Percentiles rank a stretch among this genome's conserved stretches.
phyloP scores from a whole-genome alignment of 2,797 vertebrate genomes.

The Sebastes aleutianus region DNA sequence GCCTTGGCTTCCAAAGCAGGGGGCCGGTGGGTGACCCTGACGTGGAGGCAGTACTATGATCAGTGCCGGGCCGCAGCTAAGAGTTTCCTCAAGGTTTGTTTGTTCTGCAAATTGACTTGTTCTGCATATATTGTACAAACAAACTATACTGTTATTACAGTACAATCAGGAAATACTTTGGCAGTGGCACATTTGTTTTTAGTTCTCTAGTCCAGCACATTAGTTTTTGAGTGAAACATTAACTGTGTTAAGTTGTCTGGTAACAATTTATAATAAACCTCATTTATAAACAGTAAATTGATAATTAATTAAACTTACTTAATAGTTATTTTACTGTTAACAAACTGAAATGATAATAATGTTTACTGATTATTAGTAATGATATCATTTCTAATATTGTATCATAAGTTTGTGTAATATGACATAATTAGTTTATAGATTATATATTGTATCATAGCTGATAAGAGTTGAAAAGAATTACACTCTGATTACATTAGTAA shows the following conservation, averaged over 20 bases:
- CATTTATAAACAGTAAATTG: no score
- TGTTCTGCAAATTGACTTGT: slow-evolving; percentile 21
- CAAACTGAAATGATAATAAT: no score
- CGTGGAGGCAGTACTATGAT: slow-evolving; percentile 79
- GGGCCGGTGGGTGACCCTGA: slow-evolving; percentile 67
- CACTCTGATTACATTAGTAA: no score
- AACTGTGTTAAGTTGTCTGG: no score
- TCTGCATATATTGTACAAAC: not conserved
- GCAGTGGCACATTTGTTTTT: not conserved
- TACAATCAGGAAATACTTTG: not conserved
- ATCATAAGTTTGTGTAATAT: no score
- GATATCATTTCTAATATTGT: accelerated
- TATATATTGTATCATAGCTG: no score
- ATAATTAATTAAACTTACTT: no score
- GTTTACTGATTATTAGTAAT: no score
- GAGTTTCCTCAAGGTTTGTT: slow-evolving; percentile 85
- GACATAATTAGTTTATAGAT: no score
- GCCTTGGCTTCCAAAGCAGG: slow-evolving; percentile 74
- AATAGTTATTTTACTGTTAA: no score
- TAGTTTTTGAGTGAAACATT: not conserved
- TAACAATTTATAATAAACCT: no score
- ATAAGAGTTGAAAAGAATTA: no score
- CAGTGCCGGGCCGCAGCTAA: slow-evolving; percentile 82
- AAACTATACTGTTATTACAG: not conserved
- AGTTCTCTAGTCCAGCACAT: not conserved